phyloP scores from a whole-genome alignment of 2,888 invertebrate species.

The Andrena praecox region DNA sequence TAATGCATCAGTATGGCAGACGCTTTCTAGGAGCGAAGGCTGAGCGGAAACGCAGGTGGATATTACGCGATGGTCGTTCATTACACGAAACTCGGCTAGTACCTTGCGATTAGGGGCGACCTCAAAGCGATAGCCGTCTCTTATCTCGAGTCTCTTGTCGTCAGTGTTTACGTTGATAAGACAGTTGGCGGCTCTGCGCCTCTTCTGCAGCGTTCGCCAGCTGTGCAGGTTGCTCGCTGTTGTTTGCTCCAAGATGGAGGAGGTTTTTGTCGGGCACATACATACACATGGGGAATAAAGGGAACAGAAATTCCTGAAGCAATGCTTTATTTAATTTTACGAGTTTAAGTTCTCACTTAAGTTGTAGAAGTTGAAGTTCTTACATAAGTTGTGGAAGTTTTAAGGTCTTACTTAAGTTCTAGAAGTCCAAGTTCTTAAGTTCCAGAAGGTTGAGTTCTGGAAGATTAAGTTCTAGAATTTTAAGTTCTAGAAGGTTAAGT shows the following conservation, averaged over 20 bases:
- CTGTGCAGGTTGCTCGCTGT: neutral
- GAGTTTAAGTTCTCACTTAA: too few species aligned
- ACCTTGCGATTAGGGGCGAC: conserved; percentile 45
- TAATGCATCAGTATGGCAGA: neutral
- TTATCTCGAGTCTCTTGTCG: conserved; percentile 45
- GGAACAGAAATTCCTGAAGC: too few species aligned
- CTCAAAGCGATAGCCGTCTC: conserved; percentile 32
- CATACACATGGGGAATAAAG: too few species aligned
- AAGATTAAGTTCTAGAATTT: too few species aligned
- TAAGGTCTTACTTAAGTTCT: too few species aligned
- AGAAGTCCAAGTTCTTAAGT: too few species aligned
- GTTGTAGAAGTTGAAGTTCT: too few species aligned
- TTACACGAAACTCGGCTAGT: conserved; percentile 8
- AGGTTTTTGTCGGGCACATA: neutral
- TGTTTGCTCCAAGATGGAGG: neutral
- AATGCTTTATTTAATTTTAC: too few species aligned
- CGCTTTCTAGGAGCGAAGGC: conserved; percentile 25
- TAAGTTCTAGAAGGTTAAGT: too few species aligned
- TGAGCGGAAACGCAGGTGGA: conserved; percentile 41
- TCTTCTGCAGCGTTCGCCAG: neutral
- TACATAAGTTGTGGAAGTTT: too few species aligned
- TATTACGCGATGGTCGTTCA: conserved; percentile 22
- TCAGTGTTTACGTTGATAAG: conserved; percentile 59
- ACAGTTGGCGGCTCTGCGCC: neutral
- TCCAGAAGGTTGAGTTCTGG: too few species aligned